Evolutionary conservation across 2,797 vertebrate species (phyloP).

Genomic region (Xiphorhynchus erythropygius): DNA sequence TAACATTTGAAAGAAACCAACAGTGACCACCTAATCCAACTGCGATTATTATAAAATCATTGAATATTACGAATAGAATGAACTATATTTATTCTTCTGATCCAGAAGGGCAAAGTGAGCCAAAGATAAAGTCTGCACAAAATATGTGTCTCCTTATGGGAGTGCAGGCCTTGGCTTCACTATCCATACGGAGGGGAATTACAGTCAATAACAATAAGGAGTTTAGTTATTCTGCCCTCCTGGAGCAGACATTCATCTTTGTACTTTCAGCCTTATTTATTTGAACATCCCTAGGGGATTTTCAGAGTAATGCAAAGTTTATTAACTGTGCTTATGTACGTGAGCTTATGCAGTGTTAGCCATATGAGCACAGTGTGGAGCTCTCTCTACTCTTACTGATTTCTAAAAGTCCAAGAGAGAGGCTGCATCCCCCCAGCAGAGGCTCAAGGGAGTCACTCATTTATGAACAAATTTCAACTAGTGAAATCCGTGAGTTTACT

Average conservation of each 20-base stretch:
- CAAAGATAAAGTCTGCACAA: neutral
- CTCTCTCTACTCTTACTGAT: neutral
- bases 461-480: neutral
- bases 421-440: neutral
- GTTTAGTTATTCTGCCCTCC: neutral
- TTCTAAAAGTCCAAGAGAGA: neutral
- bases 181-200: neutral
- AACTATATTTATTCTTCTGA: neutral
- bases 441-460: neutral
- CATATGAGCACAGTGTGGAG: neutral
- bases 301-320: neutral
- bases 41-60: neutral
- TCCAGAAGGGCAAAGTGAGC: accelerated
- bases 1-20: neutral
- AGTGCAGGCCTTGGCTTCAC: neutral
- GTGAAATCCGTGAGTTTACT: neutral
- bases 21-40: accelerated
- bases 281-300: neutral
- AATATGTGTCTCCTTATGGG: neutral
- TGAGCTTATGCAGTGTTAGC: neutral
- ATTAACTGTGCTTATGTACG: neutral
- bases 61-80: neutral
- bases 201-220: neutral
- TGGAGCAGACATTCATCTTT: neutral
- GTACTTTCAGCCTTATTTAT: neutral